Conservation (phyloP, 2,888 invertebrate species). For the Volucella bombylans region DNA sequence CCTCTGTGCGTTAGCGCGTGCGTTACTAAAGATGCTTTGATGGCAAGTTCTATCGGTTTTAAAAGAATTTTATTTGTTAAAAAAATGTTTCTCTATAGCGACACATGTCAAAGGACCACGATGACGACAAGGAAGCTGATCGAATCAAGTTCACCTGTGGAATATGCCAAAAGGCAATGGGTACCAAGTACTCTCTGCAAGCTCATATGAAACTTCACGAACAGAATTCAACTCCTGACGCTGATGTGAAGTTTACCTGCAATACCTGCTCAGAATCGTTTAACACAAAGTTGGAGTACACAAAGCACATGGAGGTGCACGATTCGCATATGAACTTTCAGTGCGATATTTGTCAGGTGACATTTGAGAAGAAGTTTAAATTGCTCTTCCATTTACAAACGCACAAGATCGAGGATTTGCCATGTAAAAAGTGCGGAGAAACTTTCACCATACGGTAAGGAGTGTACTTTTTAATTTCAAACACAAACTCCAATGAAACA, state of each 20-base stretch:
- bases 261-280: constrained; percentile 65
- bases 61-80: not conserved
- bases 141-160: constrained; percentile 69
- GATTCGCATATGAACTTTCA: constrained; percentile 64
- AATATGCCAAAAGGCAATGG: constrained; percentile 65
- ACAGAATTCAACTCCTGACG: constrained; percentile 36
- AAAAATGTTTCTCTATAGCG: constrained; percentile 38
- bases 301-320: constrained; percentile 66
- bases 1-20: constrained; percentile 67
- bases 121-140: constrained; percentile 66
- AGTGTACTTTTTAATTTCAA: not conserved
- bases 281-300: constrained; percentile 52
- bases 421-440: constrained; percentile 72
- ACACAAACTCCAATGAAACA: not conserved
- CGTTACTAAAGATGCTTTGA: constrained; percentile 68
- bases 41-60: constrained; percentile 36
- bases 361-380: constrained; percentile 72
- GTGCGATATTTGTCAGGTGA: constrained; percentile 71
- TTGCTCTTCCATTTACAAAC: constrained; percentile 71
- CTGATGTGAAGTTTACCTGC: constrained; percentile 61
- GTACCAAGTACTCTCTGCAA: constrained; percentile 64
- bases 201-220: constrained; percentile 71
- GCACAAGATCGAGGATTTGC: constrained; percentile 71
- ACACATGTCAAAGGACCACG: constrained; percentile 71
- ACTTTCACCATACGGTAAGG: constrained; percentile 67